A percentile compares a stretch with the other conserved stretches of the same genome.
Evolutionary conservation across 2,888 invertebrate species (phyloP).

Genomic region (Zaprionus bogoriensis): DNA sequence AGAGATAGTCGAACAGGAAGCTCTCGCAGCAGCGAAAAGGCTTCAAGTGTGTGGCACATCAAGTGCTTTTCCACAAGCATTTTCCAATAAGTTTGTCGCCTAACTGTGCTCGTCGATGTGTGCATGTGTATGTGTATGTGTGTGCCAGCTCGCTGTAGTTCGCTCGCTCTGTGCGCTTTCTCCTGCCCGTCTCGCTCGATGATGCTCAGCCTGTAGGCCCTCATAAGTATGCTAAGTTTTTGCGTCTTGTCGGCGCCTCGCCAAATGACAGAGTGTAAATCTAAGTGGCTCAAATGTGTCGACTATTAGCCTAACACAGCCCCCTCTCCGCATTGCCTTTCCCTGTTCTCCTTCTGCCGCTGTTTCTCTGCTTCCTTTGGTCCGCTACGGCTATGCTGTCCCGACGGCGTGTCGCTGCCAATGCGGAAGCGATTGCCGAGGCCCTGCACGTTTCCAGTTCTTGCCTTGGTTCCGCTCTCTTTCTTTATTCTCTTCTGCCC

Average conservation of each 20-base stretch:
- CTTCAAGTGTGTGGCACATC: constrained; percentile 57
- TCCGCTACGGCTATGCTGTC: background rate
- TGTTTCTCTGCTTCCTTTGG: no score
- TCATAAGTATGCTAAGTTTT: constrained; percentile 70
- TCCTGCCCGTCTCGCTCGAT: background rate
- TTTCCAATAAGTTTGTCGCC: constrained; percentile 74
- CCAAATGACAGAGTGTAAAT: constrained; percentile 66
- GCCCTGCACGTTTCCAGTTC: constrained; percentile 46
- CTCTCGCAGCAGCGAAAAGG: constrained; percentile 30
- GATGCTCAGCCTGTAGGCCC: constrained; percentile 43
- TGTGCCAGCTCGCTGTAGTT: background rate
- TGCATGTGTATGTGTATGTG: background rate
- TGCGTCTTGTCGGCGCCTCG: constrained; percentile 70
- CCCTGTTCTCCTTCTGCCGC: background rate
- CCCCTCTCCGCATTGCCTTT: background rate
- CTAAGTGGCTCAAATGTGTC: constrained; percentile 75
- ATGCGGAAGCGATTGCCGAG: constrained; percentile 70
- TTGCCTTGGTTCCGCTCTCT: background rate
- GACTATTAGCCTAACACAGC: constrained; percentile 58
- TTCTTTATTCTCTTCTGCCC: background rate
- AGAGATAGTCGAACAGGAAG: constrained; percentile 32
- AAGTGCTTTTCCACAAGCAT: constrained; percentile 65
- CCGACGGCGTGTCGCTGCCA: constrained; percentile 25
- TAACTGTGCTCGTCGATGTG: constrained; percentile 25
- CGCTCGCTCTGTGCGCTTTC: background rate